Evolutionary conservation across 2,113 vertebrate species (phyloP).

Genomic region (Silurus glanis): DNA sequence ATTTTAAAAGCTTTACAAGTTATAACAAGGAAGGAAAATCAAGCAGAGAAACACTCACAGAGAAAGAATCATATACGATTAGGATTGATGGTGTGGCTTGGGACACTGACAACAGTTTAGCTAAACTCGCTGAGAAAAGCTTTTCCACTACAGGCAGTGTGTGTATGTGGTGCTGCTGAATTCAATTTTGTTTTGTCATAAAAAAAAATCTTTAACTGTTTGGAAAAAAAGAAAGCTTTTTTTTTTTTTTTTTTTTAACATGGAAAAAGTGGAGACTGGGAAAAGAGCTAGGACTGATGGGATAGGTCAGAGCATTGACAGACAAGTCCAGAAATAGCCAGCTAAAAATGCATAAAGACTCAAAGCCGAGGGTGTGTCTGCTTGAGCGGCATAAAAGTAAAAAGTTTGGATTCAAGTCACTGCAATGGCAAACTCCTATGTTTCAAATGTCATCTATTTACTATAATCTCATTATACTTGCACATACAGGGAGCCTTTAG

Average conservation of each 20-base stretch:
- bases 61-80: not conserved
- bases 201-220: not conserved
- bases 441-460: not conserved
- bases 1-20: slow-evolving; percentile 1
- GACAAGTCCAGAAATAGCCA: slow-evolving; percentile 33
- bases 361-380: slow-evolving; percentile 32
- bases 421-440: not conserved
- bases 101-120: slow-evolving; percentile 5
- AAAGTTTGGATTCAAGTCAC: slow-evolving; percentile 30
- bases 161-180: slow-evolving; percentile 4
- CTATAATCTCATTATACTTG: slow-evolving; percentile 5
- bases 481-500: not conserved
- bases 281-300: slow-evolving; percentile 24
- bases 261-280: slow-evolving; percentile 11
- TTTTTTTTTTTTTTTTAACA: not conserved
- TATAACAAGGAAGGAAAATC: not conserved
- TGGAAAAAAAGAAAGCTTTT: not conserved
- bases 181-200: slow-evolving; percentile 13
- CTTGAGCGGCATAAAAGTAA: slow-evolving; percentile 9
- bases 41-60: not conserved
- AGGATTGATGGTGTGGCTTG: not conserved
- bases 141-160: slow-evolving; percentile 24
- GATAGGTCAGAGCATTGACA: slow-evolving; percentile 38
- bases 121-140: slow-evolving; percentile 15
- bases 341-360: slow-evolving; percentile 31